A percentile compares a stretch with the other conserved stretches of the same genome.
phyloP scores from a whole-genome alignment of 2,113 vertebrate genomes.

The Barbus barbus region DNA sequence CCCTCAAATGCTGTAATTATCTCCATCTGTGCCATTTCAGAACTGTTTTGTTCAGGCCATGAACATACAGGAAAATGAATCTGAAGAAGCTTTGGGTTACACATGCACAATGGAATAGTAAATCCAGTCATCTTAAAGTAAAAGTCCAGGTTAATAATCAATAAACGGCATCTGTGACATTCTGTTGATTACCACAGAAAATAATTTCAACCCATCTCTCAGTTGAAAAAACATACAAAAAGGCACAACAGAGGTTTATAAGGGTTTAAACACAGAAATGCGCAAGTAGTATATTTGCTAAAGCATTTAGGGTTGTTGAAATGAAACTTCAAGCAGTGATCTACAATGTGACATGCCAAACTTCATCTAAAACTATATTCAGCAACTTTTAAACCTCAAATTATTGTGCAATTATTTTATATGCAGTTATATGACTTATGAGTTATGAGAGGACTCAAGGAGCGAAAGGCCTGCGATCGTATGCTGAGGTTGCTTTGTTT shows the following conservation, averaged over 20 bases:
- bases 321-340: no score
- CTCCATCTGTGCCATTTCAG: constrained; percentile 57
- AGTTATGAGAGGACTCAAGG: no score
- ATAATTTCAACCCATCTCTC: not conserved
- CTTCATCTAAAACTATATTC: no score
- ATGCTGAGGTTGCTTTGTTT: no score
- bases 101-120: not conserved
- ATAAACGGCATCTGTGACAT: not conserved
- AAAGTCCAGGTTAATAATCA: not conserved
- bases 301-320: no score
- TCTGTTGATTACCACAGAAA: not conserved
- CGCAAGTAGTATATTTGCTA: not conserved
- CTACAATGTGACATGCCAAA: no score
- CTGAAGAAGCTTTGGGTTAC: not conserved
- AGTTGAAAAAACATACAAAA: not conserved
- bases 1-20: constrained; percentile 8
- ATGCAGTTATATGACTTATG: no score
- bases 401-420: no score
- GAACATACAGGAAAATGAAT: constrained; percentile 7
- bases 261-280: not conserved
- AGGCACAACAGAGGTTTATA: not conserved
- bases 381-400: no score
- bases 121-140: constrained; percentile 1
- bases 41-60: constrained; percentile 5
- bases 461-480: no score